phyloP scores from a whole-genome alignment of 2,888 invertebrate species.

The Polietes domitor region DNA sequence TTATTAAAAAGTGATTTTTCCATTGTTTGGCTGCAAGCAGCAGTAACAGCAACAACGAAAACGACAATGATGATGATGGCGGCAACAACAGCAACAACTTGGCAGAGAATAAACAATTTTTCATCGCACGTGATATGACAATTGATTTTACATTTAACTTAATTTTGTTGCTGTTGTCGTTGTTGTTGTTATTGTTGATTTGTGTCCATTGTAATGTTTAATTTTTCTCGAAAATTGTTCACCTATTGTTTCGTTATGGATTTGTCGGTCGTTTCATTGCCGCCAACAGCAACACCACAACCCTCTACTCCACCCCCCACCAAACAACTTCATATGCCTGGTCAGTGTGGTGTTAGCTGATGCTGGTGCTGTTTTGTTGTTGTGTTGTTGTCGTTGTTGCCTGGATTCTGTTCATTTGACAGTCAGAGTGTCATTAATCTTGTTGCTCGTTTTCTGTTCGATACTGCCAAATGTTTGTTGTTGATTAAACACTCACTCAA shows the following conservation, averaged over 20 bases:
- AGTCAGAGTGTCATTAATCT: constrained; percentile 65
- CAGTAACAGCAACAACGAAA: not conserved
- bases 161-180: constrained; percentile 54
- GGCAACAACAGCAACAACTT: constrained; percentile 1
- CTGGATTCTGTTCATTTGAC: constrained; percentile 44
- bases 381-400: constrained; percentile 20
- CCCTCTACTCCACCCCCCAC: not conserved
- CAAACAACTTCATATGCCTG: constrained; percentile 24
- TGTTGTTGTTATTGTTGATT: constrained; percentile 16
- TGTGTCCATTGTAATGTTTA: constrained; percentile 52
- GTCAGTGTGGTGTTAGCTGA: constrained; percentile 34
- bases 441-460: constrained; percentile 50
- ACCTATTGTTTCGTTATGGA: constrained; percentile 45
- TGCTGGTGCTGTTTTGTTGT: not conserved
- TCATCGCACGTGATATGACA: constrained; percentile 67
- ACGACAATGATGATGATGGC: too few species aligned
- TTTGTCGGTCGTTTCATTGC: constrained; percentile 6
- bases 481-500: constrained; percentile 38
- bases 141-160: constrained; percentile 67
- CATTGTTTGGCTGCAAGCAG: not conserved
- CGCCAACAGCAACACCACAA: constrained; percentile 25
- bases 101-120: constrained; percentile 59
- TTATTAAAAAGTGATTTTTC: constrained; percentile 61
- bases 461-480: constrained; percentile 58
- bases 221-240: constrained; percentile 55